Base-by-base conservation (phyloP, 2,113 vertebrate species). In the Myanophis thanlyinensis region DNA sequence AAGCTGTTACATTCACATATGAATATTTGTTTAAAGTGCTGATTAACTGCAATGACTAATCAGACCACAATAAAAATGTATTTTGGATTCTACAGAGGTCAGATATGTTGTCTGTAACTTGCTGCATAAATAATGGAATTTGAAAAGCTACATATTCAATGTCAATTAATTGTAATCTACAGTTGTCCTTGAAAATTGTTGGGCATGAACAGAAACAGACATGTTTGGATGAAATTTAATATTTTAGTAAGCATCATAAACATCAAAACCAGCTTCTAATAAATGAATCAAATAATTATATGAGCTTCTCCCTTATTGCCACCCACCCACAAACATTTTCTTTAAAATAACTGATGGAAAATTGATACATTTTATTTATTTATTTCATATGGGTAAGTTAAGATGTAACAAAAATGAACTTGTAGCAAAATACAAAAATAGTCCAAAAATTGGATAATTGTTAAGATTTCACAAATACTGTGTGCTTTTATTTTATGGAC, bases 201-300 rank as follows among this genome's bases (percentile, higher is more conserved):
- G 1, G 44, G 18, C 2, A 10, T 35, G 10, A 40, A 1, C 18
- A 5, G 5, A 46, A 3, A 73, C 86, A 23, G 62, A 52, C 87
- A 30, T 90, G n/a, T 91, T 56, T 90, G 95, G 44, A 88, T 0
- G 3, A 18, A 46, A 5, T 22, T 1, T 84, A 44, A 84, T 89
- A 1, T 40, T 53, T 86, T 86, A 88, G 47, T 49, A 48, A 52
- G 15, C 53, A 30, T 23, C 44, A 92, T 93, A 94, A 94, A 47
- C 27, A 40, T 92, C 91, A 89, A 62, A 94, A 90, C 84, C 12
- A 94, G 94, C 96, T 96, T 94, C 96, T 92, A 15, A 93, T 93
- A 91, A 95, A 94, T 91, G 94, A 95, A 96, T 95, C 80, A 95
- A 92, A 51, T 97, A 84, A 96, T 84, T 94, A 88, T 96, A 95